phyloP scores from a whole-genome alignment of 2,113 vertebrate species.

The Hymenochirus boettgeri region DNA sequence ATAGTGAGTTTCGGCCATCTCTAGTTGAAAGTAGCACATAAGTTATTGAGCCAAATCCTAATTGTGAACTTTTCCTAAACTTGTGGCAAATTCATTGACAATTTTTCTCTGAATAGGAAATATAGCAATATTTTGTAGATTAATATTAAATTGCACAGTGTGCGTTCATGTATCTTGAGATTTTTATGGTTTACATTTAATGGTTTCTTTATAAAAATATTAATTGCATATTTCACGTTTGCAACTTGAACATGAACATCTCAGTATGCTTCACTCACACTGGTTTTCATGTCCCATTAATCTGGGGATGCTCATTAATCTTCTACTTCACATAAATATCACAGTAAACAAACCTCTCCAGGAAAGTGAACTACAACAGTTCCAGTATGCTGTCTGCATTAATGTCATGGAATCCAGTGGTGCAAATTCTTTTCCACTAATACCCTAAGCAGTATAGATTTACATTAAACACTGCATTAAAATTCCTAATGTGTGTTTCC shows the following conservation, averaged over 20 bases:
- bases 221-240: conserved; percentile 22
- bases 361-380: conserved; percentile 39
- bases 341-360: conserved; percentile 42
- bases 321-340: conserved; percentile 42
- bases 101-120: too few relatives aligned
- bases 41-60: too few relatives aligned
- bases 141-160: conserved; percentile 2
- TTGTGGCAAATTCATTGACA: too few relatives aligned
- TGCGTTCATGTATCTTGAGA: conserved; percentile 8
- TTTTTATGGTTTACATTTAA: conserved; percentile 25
- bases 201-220: conserved; percentile 10
- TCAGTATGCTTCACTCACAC: conserved; percentile 38
- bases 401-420: conserved; percentile 40
- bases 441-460: conserved; percentile 38
- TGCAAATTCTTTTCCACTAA: conserved; percentile 35
- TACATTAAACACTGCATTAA: conserved; percentile 44
- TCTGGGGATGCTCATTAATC: conserved; percentile 39
- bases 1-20: too few relatives aligned
- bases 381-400: conserved; percentile 39
- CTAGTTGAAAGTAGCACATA: too few relatives aligned
- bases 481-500: conserved; percentile 39
- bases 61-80: too few relatives aligned
- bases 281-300: conserved; percentile 43
- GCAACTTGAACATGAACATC: conserved; percentile 12
- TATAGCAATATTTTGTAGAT: not conserved